A percentile compares a stretch with the other conserved stretches of the same genome.
Conservation (phyloP, 2,888 invertebrate genomes). For the Drosophila birchii region DNA sequence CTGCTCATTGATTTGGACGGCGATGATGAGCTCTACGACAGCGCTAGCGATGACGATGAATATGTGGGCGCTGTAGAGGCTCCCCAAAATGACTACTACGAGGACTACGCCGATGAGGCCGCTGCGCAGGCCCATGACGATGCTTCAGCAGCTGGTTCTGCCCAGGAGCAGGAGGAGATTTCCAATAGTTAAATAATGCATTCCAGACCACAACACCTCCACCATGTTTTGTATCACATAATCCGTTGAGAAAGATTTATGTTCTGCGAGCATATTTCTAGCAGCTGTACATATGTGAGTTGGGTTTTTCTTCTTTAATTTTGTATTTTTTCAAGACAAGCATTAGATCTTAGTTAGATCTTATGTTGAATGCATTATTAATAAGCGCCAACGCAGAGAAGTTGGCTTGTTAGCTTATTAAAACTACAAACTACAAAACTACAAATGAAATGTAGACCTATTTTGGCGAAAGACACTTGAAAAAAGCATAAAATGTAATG, state of each 20-base stretch:
- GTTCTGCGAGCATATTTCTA: constrained; percentile 8
- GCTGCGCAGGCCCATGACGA: too few relatives aligned
- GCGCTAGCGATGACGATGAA: constrained; percentile 56
- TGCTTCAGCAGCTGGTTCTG: background rate
- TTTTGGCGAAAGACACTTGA: background rate
- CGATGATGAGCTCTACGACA: constrained; percentile 52
- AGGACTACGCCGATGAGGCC: background rate
- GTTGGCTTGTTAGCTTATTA: background rate
- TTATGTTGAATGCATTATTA: background rate
- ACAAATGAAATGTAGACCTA: background rate
- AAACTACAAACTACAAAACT: too few relatives aligned
- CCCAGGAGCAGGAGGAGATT: background rate
- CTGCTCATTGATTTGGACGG: constrained; percentile 54
- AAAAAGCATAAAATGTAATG: background rate
- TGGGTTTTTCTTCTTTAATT: background rate
- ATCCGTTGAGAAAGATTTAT: background rate
- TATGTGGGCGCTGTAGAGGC: constrained; percentile 54
- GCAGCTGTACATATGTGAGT: constrained; percentile 19
- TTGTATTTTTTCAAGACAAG: constrained; percentile 32
- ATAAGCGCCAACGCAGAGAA: constrained; percentile 11
- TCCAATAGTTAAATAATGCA: background rate
- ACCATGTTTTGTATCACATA: constrained; percentile 6
- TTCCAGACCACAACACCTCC: background rate
- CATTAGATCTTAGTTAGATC: background rate
- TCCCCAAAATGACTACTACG: background rate